Evolutionary conservation across 1,140 invertebrate species (phyloP).

Genomic region (Drosophila takahashii): DNA sequence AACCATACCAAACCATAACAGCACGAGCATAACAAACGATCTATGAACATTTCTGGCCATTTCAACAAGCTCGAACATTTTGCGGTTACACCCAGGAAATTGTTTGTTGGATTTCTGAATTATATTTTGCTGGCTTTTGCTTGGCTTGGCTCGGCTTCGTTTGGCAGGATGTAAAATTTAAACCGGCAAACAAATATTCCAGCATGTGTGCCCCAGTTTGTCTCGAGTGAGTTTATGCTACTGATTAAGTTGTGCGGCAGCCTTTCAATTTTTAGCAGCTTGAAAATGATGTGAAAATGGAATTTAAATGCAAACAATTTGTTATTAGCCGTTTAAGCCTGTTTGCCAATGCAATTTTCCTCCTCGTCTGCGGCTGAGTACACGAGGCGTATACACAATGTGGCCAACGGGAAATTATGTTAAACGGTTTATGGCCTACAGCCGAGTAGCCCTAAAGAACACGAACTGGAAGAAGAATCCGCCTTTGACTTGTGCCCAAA

Average conservation of each 20-base stretch:
- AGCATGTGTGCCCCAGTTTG: constrained; percentile 26
- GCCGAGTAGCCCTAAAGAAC: constrained; percentile 1
- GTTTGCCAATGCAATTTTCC: constrained; percentile 38
- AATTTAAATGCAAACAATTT: constrained; percentile 59
- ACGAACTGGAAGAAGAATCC: constrained; percentile 4
- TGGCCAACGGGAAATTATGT: constrained; percentile 27
- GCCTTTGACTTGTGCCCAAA: constrained; percentile 27
- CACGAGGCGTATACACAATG: constrained; percentile 40
- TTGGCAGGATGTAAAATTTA: constrained; percentile 35
- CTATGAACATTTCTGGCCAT: constrained; percentile 30
- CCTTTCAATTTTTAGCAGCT: constrained; percentile 52
- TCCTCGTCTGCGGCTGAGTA: constrained; percentile 14
- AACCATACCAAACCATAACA: constrained; percentile 38
- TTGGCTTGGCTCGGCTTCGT: not conserved
- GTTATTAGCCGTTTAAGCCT: constrained; percentile 37
- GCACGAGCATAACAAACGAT: constrained; percentile 56
- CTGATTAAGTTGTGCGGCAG: constrained; percentile 53
- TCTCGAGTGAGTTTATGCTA: constrained; percentile 10
- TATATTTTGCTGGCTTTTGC: constrained; percentile 34
- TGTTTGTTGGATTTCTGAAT: constrained; percentile 56
- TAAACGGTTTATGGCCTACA: constrained; percentile 32
- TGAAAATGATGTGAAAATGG: constrained; percentile 45
- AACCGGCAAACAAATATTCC: constrained; percentile 36
- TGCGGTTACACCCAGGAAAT: constrained; percentile 54
- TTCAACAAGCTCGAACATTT: constrained; percentile 51